phyloP scores from a whole-genome alignment of 2,113 vertebrate species.

The Ciconia stormi region DNA sequence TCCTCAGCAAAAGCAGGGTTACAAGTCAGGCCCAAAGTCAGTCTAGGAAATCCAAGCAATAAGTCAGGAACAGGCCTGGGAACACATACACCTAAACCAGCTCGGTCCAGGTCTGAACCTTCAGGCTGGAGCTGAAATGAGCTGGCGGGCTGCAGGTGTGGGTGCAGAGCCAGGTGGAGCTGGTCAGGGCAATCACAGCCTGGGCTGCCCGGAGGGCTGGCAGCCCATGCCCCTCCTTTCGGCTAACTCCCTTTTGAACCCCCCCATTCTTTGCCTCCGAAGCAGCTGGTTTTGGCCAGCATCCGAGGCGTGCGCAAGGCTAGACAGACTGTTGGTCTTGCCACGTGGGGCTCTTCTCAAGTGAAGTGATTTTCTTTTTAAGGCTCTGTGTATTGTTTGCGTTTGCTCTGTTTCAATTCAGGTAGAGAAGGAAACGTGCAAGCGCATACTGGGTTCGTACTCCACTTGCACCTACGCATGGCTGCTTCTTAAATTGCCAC shows the following conservation, averaged over 20 bases:
- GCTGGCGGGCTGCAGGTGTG: background rate
- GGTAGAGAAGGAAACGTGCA: background rate
- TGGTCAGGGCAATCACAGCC: background rate
- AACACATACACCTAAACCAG: accelerated
- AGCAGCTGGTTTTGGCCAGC: background rate
- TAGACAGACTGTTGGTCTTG: accelerated
- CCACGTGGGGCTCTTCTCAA: background rate
- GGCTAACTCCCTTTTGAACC: background rate
- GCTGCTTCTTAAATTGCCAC: background rate
- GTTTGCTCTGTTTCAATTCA: background rate
- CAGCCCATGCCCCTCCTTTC: background rate
- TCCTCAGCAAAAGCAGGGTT: background rate
- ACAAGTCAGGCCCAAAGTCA: background rate
- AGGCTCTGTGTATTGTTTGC: background rate
- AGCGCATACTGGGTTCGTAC: too few species aligned
- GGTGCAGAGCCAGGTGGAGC: background rate
- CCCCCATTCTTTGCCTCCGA: background rate
- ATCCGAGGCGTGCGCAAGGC: background rate
- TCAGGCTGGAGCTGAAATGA: background rate
- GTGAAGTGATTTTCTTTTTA: background rate
- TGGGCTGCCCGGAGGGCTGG: background rate
- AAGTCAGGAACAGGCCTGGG: background rate
- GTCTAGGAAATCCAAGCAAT: background rate
- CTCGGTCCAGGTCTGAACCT: background rate
- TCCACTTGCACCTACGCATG: background rate